phyloP scores from a whole-genome alignment of 2,888 invertebrate genomes.

The Caradrina kadenii region DNA sequence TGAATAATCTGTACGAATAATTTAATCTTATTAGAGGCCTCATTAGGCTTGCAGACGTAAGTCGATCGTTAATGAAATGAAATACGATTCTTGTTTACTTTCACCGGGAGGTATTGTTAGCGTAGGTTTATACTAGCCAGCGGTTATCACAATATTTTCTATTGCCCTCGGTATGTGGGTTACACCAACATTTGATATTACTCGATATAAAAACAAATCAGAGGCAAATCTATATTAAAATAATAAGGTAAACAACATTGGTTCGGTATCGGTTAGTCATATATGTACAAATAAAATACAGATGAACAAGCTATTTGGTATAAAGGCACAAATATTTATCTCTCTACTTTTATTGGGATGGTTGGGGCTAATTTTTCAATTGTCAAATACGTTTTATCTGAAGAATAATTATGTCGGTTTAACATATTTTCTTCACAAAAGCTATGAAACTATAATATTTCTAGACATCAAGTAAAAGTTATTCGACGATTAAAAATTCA shows the following conservation, averaged over 20 bases:
- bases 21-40: conserved; percentile 75
- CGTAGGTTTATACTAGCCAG: conserved; percentile 63
- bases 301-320: neutral
- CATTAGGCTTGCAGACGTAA: conserved; percentile 72
- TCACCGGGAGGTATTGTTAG: conserved; percentile 66
- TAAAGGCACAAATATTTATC: neutral
- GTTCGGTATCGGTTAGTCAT: conserved; percentile 8
- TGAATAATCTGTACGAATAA: conserved; percentile 56
- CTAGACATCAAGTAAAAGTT: too few relatives aligned
- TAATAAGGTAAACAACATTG: conserved; percentile 55
- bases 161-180: conserved; percentile 63
- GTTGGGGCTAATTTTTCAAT: neutral
- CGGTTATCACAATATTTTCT: conserved; percentile 74
- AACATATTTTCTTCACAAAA: neutral
- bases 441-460: neutral
- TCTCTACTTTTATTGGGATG: too few relatives aligned
- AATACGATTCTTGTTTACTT: conserved; percentile 75
- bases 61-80: conserved; percentile 76
- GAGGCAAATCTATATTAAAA: conserved; percentile 51
- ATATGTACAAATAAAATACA: neutral
- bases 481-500: too few relatives aligned
- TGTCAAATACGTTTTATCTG: too few relatives aligned
- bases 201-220: conserved; percentile 70
- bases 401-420: neutral
- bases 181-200: conserved; percentile 68